These are phyloP conservation scores for Apamea epomidion DNA, from an alignment of 2,888 invertebrate species.

Conservation along the genomic window DNA sequence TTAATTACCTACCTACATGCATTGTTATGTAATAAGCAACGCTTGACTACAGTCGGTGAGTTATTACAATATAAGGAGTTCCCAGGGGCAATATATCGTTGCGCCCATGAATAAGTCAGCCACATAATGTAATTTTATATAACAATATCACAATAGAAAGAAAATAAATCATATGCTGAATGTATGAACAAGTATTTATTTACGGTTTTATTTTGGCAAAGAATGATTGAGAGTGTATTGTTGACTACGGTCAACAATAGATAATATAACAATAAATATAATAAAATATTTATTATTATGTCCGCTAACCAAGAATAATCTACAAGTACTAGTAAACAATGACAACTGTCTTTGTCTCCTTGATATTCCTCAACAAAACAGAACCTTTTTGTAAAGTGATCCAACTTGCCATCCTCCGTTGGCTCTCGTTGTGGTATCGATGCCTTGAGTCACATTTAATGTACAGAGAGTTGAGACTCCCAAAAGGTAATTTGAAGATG, in stretches of 20 bases:
- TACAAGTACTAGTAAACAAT: constrained; percentile 1
- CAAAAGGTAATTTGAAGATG: background rate
- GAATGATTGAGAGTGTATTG: background rate
- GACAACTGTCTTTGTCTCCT: background rate
- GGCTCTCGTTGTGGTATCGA: background rate
- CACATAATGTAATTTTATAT: background rate
- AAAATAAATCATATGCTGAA: background rate
- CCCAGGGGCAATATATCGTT: constrained; percentile 3
- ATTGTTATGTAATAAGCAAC: background rate
- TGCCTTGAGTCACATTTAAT: background rate
- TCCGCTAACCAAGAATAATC: background rate
- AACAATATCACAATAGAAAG: background rate
- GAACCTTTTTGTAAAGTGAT: background rate
- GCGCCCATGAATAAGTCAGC: constrained; percentile 6
- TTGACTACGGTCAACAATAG: too few species aligned
- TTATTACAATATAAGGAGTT: background rate
- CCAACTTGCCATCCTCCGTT: background rate
- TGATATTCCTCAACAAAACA: background rate
- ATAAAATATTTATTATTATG: background rate
- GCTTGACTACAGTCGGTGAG: background rate
- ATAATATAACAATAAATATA: too few species aligned
- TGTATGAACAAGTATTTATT: background rate
- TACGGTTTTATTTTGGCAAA: background rate
- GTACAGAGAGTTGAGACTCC: background rate
- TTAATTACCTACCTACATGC: background rate